These are phyloP conservation scores for Papilio aristodemus DNA, from an alignment of 1,140 invertebrate species.

Conservation along the genomic window DNA sequence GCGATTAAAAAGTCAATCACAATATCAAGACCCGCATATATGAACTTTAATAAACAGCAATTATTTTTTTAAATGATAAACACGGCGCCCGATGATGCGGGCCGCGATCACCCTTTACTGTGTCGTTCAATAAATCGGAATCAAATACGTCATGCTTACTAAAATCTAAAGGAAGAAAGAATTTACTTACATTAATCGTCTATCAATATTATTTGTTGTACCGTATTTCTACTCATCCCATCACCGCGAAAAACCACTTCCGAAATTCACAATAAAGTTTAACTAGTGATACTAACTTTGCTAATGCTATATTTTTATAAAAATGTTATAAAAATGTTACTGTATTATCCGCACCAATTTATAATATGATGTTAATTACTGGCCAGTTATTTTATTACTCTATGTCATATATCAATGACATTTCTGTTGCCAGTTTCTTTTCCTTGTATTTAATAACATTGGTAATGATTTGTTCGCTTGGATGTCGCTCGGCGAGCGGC, in stretches of 20 bases:
- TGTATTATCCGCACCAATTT: too few species aligned
- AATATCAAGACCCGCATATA: conserved; percentile 68
- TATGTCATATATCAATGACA: background rate
- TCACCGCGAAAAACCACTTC: background rate
- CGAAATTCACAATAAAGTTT: background rate
- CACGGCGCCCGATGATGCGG: conserved; percentile 56
- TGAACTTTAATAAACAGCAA: conserved; percentile 64
- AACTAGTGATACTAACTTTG: too few species aligned
- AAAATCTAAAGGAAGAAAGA: conserved; percentile 39
- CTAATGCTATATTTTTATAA: too few species aligned
- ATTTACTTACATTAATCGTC: conserved; percentile 5
- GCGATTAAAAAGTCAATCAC: conserved; percentile 43
- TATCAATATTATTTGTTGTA: background rate
- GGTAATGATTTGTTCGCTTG: background rate
- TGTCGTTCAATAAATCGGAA: conserved; percentile 44
- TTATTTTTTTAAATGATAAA: conserved; percentile 72
- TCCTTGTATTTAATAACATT: background rate
- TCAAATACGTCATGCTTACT: conserved; percentile 52
- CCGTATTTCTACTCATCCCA: background rate
- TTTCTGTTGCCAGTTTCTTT: conserved; percentile 5
- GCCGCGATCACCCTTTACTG: conserved; percentile 67
- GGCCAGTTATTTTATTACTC: background rate
- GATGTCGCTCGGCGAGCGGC: conserved; percentile 39
- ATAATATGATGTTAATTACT: background rate
- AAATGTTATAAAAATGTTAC: too few species aligned